A percentile compares a stretch with the other conserved stretches of the same genome.
Evolutionary conservation across 2,888 invertebrate genomes (phyloP).

Genomic region (Ashinkailepas kermadecensis): DNA sequence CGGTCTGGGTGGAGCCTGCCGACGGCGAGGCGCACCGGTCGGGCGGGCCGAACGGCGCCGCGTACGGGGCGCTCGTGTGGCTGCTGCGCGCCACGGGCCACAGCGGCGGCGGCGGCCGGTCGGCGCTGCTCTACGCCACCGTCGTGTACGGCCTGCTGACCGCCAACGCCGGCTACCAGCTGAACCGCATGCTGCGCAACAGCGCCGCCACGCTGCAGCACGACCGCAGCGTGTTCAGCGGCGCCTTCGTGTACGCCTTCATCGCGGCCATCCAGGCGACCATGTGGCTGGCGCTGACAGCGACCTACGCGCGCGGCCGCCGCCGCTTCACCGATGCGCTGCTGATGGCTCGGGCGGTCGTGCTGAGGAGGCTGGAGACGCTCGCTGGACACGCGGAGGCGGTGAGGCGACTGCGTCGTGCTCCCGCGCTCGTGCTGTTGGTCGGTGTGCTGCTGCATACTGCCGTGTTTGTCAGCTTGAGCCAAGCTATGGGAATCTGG

Average conservation of each 20-base stretch:
- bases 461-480: neutral
- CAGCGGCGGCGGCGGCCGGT: neutral
- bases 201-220: neutral
- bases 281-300: neutral
- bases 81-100: neutral
- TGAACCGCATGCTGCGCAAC: neutral
- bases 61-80: no score
- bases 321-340: neutral
- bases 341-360: neutral
- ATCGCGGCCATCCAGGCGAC: neutral
- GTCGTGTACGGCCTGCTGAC: neutral
- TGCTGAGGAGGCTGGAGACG: neutral
- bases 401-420: neutral
- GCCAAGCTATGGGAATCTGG: neutral
- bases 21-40: no score
- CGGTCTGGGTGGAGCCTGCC: no score
- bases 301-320: neutral
- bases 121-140: neutral
- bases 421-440: neutral
- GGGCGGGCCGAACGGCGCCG: no score
- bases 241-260: neutral
- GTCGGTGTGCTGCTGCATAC: neutral
- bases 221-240: neutral
- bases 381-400: neutral
- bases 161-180: neutral